Base-by-base conservation (phyloP, 2,113 vertebrate species). In the Salminus brasiliensis region DNA sequence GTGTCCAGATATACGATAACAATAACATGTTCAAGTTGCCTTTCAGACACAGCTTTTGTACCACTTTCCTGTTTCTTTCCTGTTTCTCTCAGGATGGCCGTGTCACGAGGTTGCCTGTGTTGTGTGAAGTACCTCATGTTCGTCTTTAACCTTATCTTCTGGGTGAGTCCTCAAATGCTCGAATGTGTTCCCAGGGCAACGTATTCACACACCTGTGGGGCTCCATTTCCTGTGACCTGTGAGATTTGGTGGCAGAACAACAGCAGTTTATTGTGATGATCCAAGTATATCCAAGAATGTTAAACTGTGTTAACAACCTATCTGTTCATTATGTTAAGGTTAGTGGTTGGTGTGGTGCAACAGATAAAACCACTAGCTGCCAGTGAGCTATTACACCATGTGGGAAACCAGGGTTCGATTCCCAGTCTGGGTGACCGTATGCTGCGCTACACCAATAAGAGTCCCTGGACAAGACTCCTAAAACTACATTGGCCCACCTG, bases 121-220 rank as follows among this genome's bases (percentile, higher is more conserved):
- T 94, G 92, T 23, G 91, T 95, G 83, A 95, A 95, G 83, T 94
- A 95, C 76, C 83, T 94, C 78, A 93, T 95, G 93, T 94, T 95
- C 81, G 82, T 95, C 87, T 95, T 96, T 80, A 96, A 95, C 85
- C 93, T 96, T 83, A 91, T 95, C 88, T 96, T 96, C 88, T 95
- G 94, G 94, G 95, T 96, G 27, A 92, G 94, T 93, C 5, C 11
- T 4, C 23, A 39, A 53, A 39, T 82, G 83, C 63, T 18, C n/a
- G n/a, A n/a, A n/a, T n/a, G 25, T 10, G 32, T 12, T 39, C 34
- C 55, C 18, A 32, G 32, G 23, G 36, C 60, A 4, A 36, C n/a
- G 11, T n/a, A 13, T 25, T 23, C 41, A 41, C 34, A 27, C 10
- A 30, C 15, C 21, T 41, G 36, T 41, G 1, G 32, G 34, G 30